Percentiles rank a stretch among this genome's conserved stretches.
phyloP scores from a whole-genome alignment of 2,888 invertebrate genomes.

The Tyria jacobaeae region DNA sequence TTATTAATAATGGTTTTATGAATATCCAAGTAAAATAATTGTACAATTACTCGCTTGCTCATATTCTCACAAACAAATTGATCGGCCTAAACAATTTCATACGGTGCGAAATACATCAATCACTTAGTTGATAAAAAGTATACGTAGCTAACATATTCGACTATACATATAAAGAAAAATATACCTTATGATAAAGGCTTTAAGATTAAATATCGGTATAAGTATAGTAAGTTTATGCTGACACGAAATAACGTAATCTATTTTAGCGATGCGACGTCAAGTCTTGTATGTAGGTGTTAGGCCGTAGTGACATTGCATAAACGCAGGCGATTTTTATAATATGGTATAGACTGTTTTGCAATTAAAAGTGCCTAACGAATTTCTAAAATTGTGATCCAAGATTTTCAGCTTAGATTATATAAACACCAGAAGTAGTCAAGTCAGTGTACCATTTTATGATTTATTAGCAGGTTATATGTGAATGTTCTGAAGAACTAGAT shows the following conservation, averaged over 20 bases:
- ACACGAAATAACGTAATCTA: constrained; percentile 52
- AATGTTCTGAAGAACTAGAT: no score
- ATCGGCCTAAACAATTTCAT: constrained; percentile 29
- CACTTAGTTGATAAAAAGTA: constrained; percentile 32
- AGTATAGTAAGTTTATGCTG: constrained; percentile 25
- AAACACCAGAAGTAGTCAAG: no score
- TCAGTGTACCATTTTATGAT: no score
- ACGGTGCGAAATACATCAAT: constrained; percentile 32
- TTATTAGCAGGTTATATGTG: no score
- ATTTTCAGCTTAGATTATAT: no score
- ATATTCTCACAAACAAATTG: constrained; percentile 31
- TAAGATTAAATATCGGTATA: constrained; percentile 29
- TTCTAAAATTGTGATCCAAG: neutral
- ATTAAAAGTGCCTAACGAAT: neutral
- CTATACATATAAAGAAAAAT: constrained; percentile 16
- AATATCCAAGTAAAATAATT: neutral
- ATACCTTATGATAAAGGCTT: constrained; percentile 5
- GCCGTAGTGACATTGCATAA: constrained; percentile 7
- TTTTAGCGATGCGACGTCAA: constrained; percentile 53
- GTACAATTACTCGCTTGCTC: constrained; percentile 20
- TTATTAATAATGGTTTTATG: neutral
- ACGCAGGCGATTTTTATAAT: constrained; percentile 8
- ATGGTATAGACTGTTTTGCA: no score
- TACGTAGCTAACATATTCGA: constrained; percentile 23
- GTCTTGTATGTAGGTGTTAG: constrained; percentile 23